Base-by-base conservation (phyloP, 2,888 invertebrate species). In the Linnaemya vulpina region DNA sequence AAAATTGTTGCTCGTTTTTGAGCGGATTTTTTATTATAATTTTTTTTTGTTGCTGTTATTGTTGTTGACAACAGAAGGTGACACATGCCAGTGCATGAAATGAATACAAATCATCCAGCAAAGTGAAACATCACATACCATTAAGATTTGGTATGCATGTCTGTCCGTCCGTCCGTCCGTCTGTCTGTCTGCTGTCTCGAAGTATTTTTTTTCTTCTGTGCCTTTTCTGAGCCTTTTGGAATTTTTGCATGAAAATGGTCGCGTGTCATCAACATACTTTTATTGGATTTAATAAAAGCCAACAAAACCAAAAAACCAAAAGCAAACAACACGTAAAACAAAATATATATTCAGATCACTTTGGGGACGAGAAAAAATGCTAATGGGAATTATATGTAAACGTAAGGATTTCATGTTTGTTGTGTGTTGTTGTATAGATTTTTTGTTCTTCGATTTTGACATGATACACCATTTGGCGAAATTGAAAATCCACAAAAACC, bases 361-460 rank as follows among this genome's bases (percentile, higher is more conserved):
- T 76, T 82, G 63, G 76, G 80, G 71, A 78, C 78, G 53, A 65
- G 75, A 63, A 82, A 81, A 84, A 79, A 85, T 85, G 85, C 85
- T 85, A 85, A 85, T 85, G 85, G 85, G 85, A 85, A 85, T 85
- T 79, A 85, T 85, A 85, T 85, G 85, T 85, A 79, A 85, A 82
- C 85, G 85, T 78, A 78, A 85, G 78, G 82, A 75, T 78, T 82
- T 85, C 85, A 79, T 85, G 85, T 85, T 82, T 75, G 65, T 70
- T 77, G 15, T 83, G 22, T 83, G n/a, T 70, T 67, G 65, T 30
- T 58, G 11, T 71, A 15, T 46, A 4, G 2, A 4, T 20, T 82
- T 58, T 75, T 76, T 49, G 13, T 55, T 51, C 17, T 38, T 10
- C 43, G 22, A 40, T 49, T 77, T 77, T 80, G 74, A 81, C 84